Conservation (phyloP, 2,888 invertebrate species). For the Oscheius sp. region DNA sequence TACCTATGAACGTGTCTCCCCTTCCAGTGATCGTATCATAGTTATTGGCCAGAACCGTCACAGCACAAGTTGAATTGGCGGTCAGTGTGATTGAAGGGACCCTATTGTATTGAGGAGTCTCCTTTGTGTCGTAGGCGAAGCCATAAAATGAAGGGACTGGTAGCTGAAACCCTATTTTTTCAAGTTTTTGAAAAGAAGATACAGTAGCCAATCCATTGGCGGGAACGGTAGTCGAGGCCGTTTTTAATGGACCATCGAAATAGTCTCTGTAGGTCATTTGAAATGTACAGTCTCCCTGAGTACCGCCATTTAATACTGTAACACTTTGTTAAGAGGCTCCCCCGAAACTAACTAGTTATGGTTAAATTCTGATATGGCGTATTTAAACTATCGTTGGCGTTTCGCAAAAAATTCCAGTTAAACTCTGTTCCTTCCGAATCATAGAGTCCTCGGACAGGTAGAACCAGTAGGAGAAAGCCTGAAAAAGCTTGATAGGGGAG, state of each 20-base stretch:
- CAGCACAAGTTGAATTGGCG: constrained; percentile 45
- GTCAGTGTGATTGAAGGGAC: constrained; percentile 39
- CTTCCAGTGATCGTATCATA: constrained; percentile 48
- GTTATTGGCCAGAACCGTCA: constrained; percentile 55
- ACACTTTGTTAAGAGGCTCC: neutral
- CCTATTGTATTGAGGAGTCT: constrained; percentile 41
- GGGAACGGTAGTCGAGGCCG: constrained; percentile 32
- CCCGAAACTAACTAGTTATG: constrained; percentile 35
- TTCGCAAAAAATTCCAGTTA: constrained; percentile 48
- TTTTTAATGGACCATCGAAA: constrained; percentile 14
- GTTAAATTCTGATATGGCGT: constrained; percentile 45
- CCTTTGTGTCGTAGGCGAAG: constrained; percentile 42
- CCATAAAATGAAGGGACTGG: constrained; percentile 50
- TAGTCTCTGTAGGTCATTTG: constrained; percentile 43
- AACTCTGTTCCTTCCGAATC: constrained; percentile 54
- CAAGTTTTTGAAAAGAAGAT: neutral
- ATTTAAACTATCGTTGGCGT: constrained; percentile 41
- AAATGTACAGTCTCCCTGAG: constrained; percentile 37
- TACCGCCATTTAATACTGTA: constrained; percentile 49
- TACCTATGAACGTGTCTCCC: constrained; percentile 59
- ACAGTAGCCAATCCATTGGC: neutral
- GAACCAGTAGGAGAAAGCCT: constrained; percentile 7
- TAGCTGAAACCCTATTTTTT: constrained; percentile 38
- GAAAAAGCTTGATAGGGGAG: constrained; percentile 11
- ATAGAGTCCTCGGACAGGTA: neutral